Percentiles rank a stretch among this genome's conserved stretches.
Conservation (phyloP, 2,113 vertebrate species). For the Paralichthys olivaceus region DNA sequence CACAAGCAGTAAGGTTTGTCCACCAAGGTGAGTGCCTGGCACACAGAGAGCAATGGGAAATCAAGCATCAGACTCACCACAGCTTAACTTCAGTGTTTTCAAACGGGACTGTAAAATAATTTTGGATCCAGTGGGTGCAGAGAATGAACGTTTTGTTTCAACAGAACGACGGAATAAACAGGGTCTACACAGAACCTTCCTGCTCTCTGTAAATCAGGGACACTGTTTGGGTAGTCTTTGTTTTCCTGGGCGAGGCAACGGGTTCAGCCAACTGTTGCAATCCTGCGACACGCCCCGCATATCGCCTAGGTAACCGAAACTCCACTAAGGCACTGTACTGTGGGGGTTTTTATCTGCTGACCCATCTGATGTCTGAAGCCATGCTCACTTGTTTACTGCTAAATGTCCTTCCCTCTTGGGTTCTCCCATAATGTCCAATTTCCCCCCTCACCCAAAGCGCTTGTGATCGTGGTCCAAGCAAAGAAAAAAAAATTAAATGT, state of each 20-base stretch:
- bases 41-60: neutral
- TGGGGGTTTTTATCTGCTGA: slow-evolving; percentile 57
- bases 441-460: neutral
- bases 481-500: neutral
- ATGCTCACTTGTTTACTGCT: slow-evolving; percentile 26
- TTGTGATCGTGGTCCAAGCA: neutral
- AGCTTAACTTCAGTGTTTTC: too few relatives aligned
- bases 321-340: slow-evolving; percentile 28
- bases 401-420: slow-evolving; percentile 24
- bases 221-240: slow-evolving; percentile 61
- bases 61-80: too few relatives aligned
- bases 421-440: neutral
- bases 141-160: neutral
- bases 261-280: slow-evolving; percentile 70
- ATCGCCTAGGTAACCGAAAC: slow-evolving; percentile 67
- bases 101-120: too few relatives aligned
- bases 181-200: slow-evolving; percentile 1
- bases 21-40: neutral
- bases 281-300: slow-evolving; percentile 62
- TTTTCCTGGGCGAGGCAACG: slow-evolving; percentile 63
- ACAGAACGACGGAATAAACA: neutral
- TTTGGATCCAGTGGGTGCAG: neutral
- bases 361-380: slow-evolving; percentile 53
- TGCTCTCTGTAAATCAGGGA: slow-evolving; percentile 57
- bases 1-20: neutral